These are phyloP conservation scores for Paramisgurnus dabryanus DNA, from an alignment of 2,113 vertebrate species.

Conservation along the genomic window DNA sequence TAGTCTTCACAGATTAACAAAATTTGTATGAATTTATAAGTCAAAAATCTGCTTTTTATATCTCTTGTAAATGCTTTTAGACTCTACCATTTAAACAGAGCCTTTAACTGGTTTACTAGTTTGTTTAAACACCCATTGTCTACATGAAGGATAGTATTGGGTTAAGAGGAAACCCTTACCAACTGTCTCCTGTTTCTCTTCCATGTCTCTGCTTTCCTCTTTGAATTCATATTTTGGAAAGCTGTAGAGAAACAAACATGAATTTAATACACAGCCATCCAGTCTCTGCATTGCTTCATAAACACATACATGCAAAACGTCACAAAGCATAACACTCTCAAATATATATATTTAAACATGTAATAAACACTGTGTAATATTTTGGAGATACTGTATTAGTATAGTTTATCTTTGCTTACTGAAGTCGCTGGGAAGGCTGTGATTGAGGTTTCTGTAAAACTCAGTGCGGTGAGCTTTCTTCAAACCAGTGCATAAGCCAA, in stretches of 20 bases:
- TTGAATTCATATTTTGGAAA: conserved; percentile 99
- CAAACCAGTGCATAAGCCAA: conserved; percentile 94
- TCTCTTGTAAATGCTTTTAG: too few species aligned
- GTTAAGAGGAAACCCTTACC: conserved; percentile 69
- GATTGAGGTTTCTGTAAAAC: conserved; percentile 96
- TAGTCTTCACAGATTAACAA: too few species aligned
- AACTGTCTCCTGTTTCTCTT: conserved; percentile 95
- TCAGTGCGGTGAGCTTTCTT: conserved; percentile 97
- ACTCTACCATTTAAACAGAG: too few species aligned
- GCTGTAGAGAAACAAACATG: conserved; percentile 68
- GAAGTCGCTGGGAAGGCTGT: conserved; percentile 95
- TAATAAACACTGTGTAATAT: background rate
- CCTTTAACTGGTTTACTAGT: too few species aligned
- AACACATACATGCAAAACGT: too few species aligned
- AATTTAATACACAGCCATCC: background rate
- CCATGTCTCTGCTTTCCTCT: conserved; percentile 99
- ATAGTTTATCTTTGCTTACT: conserved; percentile 77
- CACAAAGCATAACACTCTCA: too few species aligned
- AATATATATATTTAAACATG: too few species aligned
- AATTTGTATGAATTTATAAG: too few species aligned
- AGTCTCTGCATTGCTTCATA: background rate
- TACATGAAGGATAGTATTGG: background rate
- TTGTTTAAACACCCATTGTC: background rate
- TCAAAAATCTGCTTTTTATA: too few species aligned
- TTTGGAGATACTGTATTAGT: background rate